These are phyloP conservation scores for Pogoniulus pusillus DNA, from an alignment of 2,797 vertebrate genomes.

Conservation along the genomic window DNA sequence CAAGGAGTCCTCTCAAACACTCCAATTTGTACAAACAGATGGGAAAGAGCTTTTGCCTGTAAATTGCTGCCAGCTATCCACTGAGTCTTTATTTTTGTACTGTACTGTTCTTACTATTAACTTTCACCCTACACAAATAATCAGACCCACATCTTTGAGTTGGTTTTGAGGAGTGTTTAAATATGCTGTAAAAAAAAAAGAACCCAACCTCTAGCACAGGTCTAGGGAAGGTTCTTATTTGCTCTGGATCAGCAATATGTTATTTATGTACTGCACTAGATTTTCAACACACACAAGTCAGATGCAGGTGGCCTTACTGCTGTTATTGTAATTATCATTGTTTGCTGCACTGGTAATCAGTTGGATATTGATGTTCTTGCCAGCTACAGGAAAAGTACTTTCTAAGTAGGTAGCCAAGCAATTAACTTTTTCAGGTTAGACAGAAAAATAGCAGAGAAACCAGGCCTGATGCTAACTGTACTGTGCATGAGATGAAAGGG, in stretches of 20 bases:
- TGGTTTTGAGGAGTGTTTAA: neutral
- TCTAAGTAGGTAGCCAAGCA: neutral
- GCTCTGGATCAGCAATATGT: neutral
- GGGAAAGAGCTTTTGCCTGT: neutral
- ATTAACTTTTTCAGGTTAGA: conserved; percentile 19
- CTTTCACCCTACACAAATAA: neutral
- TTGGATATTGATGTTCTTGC: neutral
- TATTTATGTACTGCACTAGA: neutral
- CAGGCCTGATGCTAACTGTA: neutral
- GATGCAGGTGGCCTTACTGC: neutral
- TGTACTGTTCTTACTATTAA: neutral
- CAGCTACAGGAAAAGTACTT: neutral
- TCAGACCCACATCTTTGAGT: neutral
- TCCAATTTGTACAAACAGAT: neutral
- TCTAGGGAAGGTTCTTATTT: neutral
- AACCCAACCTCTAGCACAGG: neutral
- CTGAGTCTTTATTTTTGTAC: neutral
- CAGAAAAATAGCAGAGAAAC: conserved; percentile 36
- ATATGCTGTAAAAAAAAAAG: neutral
- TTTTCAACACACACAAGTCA: neutral
- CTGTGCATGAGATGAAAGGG: conserved; percentile 3
- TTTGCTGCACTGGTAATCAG: neutral
- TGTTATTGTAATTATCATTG: neutral
- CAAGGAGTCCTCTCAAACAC: neutral
- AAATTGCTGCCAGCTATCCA: neutral